These are phyloP conservation scores for Acrobasis consociella DNA, from an alignment of 2,888 invertebrate species.

Conservation along the genomic window DNA sequence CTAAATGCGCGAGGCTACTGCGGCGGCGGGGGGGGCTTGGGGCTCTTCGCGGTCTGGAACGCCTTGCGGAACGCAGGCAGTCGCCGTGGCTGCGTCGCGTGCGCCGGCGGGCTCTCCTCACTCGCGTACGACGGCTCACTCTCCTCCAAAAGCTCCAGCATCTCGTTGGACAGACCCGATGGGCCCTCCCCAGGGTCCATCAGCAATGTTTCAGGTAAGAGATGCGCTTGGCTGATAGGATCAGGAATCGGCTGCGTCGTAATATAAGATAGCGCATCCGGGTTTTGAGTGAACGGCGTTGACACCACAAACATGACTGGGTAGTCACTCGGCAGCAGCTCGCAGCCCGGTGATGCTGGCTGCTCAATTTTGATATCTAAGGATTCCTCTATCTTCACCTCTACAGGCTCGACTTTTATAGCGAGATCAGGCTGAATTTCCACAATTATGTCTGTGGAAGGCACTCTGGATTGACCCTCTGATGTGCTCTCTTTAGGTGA, in stretches of 20 bases:
- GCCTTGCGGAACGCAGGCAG: constrained; percentile 78
- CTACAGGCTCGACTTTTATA: constrained; percentile 67
- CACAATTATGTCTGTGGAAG: constrained; percentile 69
- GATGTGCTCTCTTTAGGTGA: constrained; percentile 57
- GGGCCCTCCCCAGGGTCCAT: constrained; percentile 75
- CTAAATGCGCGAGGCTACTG: constrained; percentile 73
- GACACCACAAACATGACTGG: constrained; percentile 69
- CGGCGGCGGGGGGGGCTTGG: constrained; percentile 74
- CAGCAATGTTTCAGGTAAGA: constrained; percentile 61
- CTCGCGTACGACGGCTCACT: constrained; percentile 51
- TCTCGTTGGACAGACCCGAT: constrained; percentile 66
- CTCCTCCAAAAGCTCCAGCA: constrained; percentile 64
- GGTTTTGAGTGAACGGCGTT: constrained; percentile 57
- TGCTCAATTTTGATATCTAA: constrained; percentile 60
- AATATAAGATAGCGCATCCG: constrained; percentile 57
- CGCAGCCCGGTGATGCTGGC: constrained; percentile 57
- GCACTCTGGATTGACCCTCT: constrained; percentile 61
- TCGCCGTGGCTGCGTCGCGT: constrained; percentile 43
- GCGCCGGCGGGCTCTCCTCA: constrained; percentile 56
- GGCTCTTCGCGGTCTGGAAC: constrained; percentile 75
- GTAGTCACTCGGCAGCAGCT: constrained; percentile 55
- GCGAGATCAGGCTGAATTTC: constrained; percentile 61
- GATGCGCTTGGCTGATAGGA: constrained; percentile 51
- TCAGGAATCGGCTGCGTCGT: constrained; percentile 53
- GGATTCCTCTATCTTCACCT: constrained; percentile 56